Base-by-base conservation (phyloP, 2,113 vertebrate species). In the Forbesichthys agassizii region DNA sequence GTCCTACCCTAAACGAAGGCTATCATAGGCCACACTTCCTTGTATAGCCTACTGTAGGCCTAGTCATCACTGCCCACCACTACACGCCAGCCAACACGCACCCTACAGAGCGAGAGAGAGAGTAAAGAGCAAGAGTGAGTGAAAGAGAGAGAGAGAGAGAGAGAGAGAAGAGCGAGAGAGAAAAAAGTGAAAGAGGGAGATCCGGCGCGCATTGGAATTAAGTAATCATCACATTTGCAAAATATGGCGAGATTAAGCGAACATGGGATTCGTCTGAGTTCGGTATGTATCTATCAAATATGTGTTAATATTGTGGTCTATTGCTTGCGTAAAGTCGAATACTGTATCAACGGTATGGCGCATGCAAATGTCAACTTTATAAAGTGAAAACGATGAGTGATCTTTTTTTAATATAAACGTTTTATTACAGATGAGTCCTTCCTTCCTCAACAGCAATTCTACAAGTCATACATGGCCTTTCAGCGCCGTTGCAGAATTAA, bases 401-500 rank as follows among this genome's bases (percentile, higher is more conserved):
- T 64, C n/a, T n/a, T 27, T 33, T 70, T 42, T 42, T 42, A 7
- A 42, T 42, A 0, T 56, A 14, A 20, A 3, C 6, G 61, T 60
- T 59, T 0, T 49, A 52, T 77, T 85, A 49, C 65, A 93, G 94
- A 93, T 94, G 90, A 93, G 92, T 57, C 94, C 93, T 48, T 86
- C 92, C 72, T 95, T 90, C 78, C 89, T 93, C 71, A 90, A 91
- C 88, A 94, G 93, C 79, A 94, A 94, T 90, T 93, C 92, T 27
- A 91, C 90, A 47, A 94, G 90, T 88, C 92, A 93, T 48, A 93
- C 91, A 49, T 92, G 93, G 90, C 93, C 95, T 46, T 94, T 94
- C 91, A 92, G 93, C 83, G 94, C 94, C 1, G 87, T 94, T 79
- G 93, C 94, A 0, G 91, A 93, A 64, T 48, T 93, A 20, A 84